These are phyloP conservation scores for Oscheius sp. DNA, from an alignment of 2,888 invertebrate species.

Conservation along the genomic window DNA sequence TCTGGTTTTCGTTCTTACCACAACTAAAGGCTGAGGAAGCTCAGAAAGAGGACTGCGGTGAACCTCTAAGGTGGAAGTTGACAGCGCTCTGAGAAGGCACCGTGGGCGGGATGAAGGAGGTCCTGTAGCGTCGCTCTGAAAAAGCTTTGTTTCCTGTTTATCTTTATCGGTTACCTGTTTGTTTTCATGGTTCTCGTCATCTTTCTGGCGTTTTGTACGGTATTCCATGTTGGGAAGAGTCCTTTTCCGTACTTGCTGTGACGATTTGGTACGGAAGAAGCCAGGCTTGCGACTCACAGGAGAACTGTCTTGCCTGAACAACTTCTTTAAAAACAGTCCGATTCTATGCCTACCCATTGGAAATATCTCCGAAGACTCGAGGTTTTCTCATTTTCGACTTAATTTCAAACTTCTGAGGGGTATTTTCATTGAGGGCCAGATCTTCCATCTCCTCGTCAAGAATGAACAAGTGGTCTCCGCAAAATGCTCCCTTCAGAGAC, in stretches of 20 bases:
- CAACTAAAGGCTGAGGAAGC: conserved; percentile 13
- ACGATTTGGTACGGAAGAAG: conserved; percentile 17
- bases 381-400: neutral
- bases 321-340: neutral
- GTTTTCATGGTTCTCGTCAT: conserved; percentile 16
- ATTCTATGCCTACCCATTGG: conserved; percentile 1
- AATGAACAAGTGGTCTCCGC: conserved; percentile 16
- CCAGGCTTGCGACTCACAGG: conserved; percentile 5
- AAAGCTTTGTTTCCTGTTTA: neutral
- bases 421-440: conserved; percentile 15
- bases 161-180: neutral
- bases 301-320: conserved; percentile 15
- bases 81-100: conserved; percentile 24
- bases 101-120: neutral
- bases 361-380: conserved; percentile 10
- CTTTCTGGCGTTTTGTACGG: conserved; percentile 22
- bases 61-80: conserved; percentile 25
- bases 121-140: neutral
- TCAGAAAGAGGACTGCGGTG: conserved; percentile 5
- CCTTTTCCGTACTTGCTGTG: conserved; percentile 3
- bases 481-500: conserved; percentile 4
- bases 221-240: conserved; percentile 22
- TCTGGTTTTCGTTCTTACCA: neutral
- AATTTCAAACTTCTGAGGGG: neutral
- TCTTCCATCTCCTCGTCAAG: conserved; percentile 36